Conservation (phyloP, 2,113 vertebrate genomes). For the Pteropus alecto region DNA sequence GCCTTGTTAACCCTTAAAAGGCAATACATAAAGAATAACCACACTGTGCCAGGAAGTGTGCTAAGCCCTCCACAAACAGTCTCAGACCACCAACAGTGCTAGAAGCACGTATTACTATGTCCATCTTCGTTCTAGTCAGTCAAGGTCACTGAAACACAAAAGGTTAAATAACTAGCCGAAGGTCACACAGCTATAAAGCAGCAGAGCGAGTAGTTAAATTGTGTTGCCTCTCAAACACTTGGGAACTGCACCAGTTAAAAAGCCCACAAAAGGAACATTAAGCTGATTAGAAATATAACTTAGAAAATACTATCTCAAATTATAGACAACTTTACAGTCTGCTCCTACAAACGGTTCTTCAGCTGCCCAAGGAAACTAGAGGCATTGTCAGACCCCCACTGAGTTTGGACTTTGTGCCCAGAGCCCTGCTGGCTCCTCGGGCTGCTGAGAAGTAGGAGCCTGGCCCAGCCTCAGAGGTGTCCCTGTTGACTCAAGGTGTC, state of each 20-base stretch:
- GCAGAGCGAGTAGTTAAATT: accelerated
- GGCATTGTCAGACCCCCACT: accelerated
- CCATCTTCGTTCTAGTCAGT: too few relatives aligned
- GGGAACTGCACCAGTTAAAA: background rate
- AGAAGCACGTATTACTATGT: accelerated
- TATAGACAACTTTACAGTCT: background rate
- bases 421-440: accelerated
- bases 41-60: accelerated
- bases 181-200: background rate
- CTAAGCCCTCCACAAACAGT: accelerated
- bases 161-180: background rate
- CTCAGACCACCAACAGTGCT: accelerated
- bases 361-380: background rate
- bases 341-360: background rate
- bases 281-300: background rate
- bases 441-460: too few relatives aligned
- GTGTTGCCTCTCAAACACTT: too few relatives aligned
- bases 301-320: background rate
- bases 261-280: background rate
- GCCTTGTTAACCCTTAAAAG: background rate
- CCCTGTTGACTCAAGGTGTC: background rate
- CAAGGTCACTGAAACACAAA: background rate
- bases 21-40: background rate
- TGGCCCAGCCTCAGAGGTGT: background rate
- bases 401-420: background rate